Evolutionary conservation across 2,888 invertebrate genomes (phyloP), one percentile per base, ranked within the genome.

Genomic region (Protula sp.): DNA sequence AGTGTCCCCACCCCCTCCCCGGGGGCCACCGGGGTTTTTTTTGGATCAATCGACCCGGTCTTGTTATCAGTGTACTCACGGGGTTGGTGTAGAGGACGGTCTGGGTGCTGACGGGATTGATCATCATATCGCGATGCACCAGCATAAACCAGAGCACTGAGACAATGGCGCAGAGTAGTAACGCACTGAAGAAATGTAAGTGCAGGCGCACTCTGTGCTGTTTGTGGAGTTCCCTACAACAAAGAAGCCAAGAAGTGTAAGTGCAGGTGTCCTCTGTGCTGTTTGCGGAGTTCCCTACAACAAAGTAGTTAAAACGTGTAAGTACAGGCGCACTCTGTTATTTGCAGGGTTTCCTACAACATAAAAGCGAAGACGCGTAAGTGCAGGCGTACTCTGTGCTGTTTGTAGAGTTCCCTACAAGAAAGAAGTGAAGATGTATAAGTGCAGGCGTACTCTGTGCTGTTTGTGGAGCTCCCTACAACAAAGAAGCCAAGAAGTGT

Each of bases 351-450:
- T n/a, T n/a, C n/a, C n/a, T n/a, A n/a, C n/a, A n/a, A n/a, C n/a
- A n/a, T n/a, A n/a, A n/a, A n/a, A n/a, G n/a, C n/a, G 60, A 66
- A 66, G 57, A 66, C 62, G 28, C 58, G 54, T 19, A 66, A 51
- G 57, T 66, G 66, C n/a, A 66, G 47, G 19, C 58, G 54, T 1
- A 66, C 55, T 3, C 66, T 55, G 27, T 61, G 62, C 53, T 66
- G 66, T 9, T 54, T 60, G 31, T 57, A 9, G 19, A 66, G 58
- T 3, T 62, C 64, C 53, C 66, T 66, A 47, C 14, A 57, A 24
- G 5, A 19, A 5, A 22, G 48, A 56, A 56, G 5, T 9, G 24
- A 27, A 38, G 38, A 66, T 62, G 28, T 60, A 51, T 19, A 66
- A 51, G 57, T 66, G 66, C n/a, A 66, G 47, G 19, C 58, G 54